Conservation (phyloP, 2,888 invertebrate genomes). For the Stenodema calcarata region DNA sequence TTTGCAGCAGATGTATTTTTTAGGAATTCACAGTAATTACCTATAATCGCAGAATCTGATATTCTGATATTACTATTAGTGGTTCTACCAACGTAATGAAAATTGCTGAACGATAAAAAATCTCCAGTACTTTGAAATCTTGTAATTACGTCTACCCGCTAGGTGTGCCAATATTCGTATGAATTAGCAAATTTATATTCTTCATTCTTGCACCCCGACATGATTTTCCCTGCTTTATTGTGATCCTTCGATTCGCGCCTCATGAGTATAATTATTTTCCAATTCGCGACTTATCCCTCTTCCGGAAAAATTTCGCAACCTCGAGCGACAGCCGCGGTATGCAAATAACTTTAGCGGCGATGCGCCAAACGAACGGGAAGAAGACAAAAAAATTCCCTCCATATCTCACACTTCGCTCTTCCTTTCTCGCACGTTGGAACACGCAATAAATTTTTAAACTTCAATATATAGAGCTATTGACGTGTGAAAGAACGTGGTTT, state of each 20-base stretch:
- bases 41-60: too few relatives aligned
- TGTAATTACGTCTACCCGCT: too few relatives aligned
- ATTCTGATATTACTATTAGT: too few relatives aligned
- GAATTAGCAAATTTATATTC: too few relatives aligned
- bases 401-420: background rate
- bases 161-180: too few relatives aligned
- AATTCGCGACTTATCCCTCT: background rate
- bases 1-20: too few relatives aligned
- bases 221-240: background rate
- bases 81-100: too few relatives aligned
- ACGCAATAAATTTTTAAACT: slow-evolving; percentile 32
- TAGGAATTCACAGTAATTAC: too few relatives aligned
- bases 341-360: background rate
- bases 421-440: background rate
- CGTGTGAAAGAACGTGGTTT: slow-evolving; percentile 26
- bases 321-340: background rate
- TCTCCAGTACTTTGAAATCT: too few relatives aligned
- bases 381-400: background rate
- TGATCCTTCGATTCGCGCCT: background rate
- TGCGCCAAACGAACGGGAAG: background rate
- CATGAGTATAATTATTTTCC: background rate
- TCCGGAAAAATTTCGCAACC: background rate
- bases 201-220: too few relatives aligned
- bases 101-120: too few relatives aligned
- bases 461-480: slow-evolving; percentile 27